A percentile compares a stretch with the other conserved stretches of the same genome.
Conservation (phyloP, 2,888 invertebrate species). For the Amaurobius ferox region DNA sequence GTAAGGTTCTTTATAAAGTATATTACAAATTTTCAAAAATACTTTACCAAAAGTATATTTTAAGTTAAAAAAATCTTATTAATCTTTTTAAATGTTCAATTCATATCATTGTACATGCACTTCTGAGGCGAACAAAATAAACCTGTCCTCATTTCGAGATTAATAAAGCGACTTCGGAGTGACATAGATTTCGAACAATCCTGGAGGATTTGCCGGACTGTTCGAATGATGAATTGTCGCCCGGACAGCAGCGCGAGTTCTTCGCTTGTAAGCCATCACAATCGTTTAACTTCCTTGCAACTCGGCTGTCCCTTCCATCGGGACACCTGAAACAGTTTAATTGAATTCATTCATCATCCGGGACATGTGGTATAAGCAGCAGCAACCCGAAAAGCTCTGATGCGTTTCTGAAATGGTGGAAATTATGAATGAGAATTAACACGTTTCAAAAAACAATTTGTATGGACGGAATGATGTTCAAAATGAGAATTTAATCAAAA, state of each 20-base stretch:
- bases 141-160: neutral
- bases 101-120: too few species aligned
- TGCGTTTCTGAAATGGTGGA: neutral
- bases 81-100: too few species aligned
- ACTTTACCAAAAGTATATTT: too few species aligned
- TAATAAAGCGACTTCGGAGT: neutral
- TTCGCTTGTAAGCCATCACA: neutral
- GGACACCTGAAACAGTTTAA: conserved; percentile 5
- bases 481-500: too few species aligned
- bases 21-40: too few species aligned
- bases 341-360: conserved; percentile 11
- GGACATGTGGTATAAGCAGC: conserved; percentile 1
- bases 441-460: too few species aligned
- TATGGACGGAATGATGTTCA: too few species aligned
- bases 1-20: too few species aligned
- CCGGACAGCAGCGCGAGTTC: neutral
- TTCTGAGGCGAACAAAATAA: neutral
- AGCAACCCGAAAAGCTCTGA: neutral
- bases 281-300: neutral
- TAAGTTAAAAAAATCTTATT: too few species aligned
- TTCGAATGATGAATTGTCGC: neutral
- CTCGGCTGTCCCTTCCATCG: neutral
- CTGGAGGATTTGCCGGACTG: conserved; percentile 2
- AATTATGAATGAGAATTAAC: neutral
- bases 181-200: conserved; percentile 5